Evolutionary conservation across 1,140 invertebrate genomes (phyloP).

Genomic region (Chymomyza costata): DNA sequence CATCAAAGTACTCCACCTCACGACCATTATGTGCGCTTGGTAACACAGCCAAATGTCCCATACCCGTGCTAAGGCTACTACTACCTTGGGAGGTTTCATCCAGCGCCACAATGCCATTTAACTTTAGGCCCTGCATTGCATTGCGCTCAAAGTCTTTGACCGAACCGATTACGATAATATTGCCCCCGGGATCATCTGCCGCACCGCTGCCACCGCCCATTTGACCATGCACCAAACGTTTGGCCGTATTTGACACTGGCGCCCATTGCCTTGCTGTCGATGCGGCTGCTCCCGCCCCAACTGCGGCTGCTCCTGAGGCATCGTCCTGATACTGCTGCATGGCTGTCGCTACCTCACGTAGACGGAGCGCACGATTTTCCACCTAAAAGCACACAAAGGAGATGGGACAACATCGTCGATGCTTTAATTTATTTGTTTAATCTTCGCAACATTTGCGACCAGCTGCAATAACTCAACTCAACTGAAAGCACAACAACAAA

Average conservation of each 20-base stretch:
- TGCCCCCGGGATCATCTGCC: slow-evolving; percentile 69
- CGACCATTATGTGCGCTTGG: slow-evolving; percentile 35
- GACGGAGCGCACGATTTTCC: slow-evolving; percentile 83
- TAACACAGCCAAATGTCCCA: slow-evolving; percentile 36
- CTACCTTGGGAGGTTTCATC: slow-evolving; percentile 57
- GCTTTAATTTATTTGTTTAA: slow-evolving; percentile 69
- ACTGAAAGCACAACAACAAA: slow-evolving; percentile 30
- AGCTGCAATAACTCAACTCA: slow-evolving; percentile 52
- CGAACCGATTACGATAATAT: slow-evolving; percentile 66
- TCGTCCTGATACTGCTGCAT: slow-evolving; percentile 75
- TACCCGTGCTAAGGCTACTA: slow-evolving; percentile 11
- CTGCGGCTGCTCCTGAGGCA: slow-evolving; percentile 29
- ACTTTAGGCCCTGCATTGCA: slow-evolving; percentile 62
- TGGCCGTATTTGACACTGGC: slow-evolving; percentile 35
- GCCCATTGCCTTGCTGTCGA: slow-evolving; percentile 58
- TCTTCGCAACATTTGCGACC: slow-evolving; percentile 57
- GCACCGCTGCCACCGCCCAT: slow-evolving; percentile 32
- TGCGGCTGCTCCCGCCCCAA: slow-evolving; percentile 8
- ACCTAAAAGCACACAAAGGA: slow-evolving; percentile 76
- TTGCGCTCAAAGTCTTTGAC: slow-evolving; percentile 63
- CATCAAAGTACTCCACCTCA: slow-evolving; percentile 90
- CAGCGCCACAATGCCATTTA: slow-evolving; percentile 60
- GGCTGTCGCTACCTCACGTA: slow-evolving; percentile 78
- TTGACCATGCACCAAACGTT: slow-evolving; percentile 13
- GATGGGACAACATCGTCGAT: slow-evolving; percentile 3